Base-by-base conservation (phyloP, 2,888 invertebrate genomes). In the Aethes cnicana region DNA sequence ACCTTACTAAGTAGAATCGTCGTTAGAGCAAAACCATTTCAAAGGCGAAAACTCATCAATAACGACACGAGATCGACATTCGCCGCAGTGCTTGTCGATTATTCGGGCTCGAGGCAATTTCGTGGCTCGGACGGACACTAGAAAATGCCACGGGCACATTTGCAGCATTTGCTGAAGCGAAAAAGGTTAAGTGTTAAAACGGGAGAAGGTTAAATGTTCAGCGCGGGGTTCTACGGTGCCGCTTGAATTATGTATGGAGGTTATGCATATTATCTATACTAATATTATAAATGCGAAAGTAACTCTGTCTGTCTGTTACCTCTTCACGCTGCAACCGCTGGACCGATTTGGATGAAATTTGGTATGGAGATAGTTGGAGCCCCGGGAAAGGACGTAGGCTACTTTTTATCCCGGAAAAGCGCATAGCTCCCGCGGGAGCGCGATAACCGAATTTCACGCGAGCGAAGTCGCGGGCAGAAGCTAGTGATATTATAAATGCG, bases 181-280 rank as follows among this genome's bases (percentile, higher is more conserved):
- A 46, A 44, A 52, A 52, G 52, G 52, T 52, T 52, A 52, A 46
- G 26, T 44, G 52, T 52, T 52, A 52, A 46, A 32, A 48, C 32
- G 37, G 42, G 36, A 28, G 23, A 33, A 42, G 52, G 52, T 44
- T 52, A 52, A 52, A 52, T 20, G 52, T 44, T 52, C 37, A 39
- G 28, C 21, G 39, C 32, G 20, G 39, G 39, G 52, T 46, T 52
- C 46, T 46, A 16, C 32, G 44, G 52, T 11, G 20, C 20, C 33
- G 26, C 11, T 46, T 52, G 52, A 52, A 52, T 52, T 52, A 52
- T 52, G 44, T 32, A 52, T 46, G 39, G 18, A 39, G 18, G 25
- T 26, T 20, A 41, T 32, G 35, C 44, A 23, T 50, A 25, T 32
- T 52, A 32, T 30, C 32, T 52, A 26, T 25, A 37, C 16, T 30